Percentiles rank a stretch among this genome's conserved stretches.
Conservation (phyloP, 2,113 vertebrate species). For the Emydocephalus ijimae region DNA sequence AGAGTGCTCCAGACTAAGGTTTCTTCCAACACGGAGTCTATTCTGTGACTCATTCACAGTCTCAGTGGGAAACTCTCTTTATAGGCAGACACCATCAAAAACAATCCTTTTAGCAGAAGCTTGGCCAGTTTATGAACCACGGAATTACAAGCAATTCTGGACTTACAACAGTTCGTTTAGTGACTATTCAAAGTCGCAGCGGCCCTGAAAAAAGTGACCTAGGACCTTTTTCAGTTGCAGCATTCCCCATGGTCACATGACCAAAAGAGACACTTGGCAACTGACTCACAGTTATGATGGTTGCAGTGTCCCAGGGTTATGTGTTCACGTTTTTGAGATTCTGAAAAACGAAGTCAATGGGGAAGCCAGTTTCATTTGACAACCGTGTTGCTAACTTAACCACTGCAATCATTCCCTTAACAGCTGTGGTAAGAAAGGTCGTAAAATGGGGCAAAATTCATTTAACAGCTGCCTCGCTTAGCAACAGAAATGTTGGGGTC, state of each 20-base stretch:
- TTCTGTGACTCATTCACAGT: not conserved
- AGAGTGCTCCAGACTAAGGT: not conserved
- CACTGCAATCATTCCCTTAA: not conserved
- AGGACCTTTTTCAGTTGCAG: not conserved
- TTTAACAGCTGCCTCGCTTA: not conserved
- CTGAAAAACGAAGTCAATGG: not conserved
- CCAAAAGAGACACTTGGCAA: not conserved
- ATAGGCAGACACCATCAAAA: not conserved
- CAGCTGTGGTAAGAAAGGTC: not conserved
- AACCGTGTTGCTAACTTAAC: not conserved
- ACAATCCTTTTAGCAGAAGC: not conserved
- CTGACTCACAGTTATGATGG: not conserved
- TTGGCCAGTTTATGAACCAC: not conserved
- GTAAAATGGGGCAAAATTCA: not conserved
- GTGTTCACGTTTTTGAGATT: not conserved
- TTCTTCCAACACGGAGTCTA: not conserved
- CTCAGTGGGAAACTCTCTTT: not conserved
- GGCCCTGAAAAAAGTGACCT: not conserved
- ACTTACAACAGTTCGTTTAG: not conserved
- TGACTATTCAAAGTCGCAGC: not conserved
- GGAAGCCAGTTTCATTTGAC: not conserved
- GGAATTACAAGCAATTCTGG: not conserved
- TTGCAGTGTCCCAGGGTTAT: not conserved
- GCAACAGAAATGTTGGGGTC: not conserved
- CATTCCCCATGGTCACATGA: not conserved